Evolutionary conservation across 2,888 invertebrate genomes (phyloP).

Genomic region (Nephrocerus scutellatus): DNA sequence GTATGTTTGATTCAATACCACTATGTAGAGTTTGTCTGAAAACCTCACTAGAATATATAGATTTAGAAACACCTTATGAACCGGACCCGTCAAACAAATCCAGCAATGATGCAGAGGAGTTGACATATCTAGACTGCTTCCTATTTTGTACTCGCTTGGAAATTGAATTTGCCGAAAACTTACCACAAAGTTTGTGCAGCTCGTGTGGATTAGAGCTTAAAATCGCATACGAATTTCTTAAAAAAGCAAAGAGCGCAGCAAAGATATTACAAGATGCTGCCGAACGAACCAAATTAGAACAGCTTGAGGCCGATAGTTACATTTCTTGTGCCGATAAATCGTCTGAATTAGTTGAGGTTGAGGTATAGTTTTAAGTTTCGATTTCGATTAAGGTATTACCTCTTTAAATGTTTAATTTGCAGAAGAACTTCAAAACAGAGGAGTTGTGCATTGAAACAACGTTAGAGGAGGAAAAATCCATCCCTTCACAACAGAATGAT

Average conservation of each 20-base stretch:
- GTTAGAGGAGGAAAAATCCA: neutral
- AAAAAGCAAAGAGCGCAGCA: slow-evolving; percentile 24
- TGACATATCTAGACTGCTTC: slow-evolving; percentile 29
- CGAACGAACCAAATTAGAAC: neutral
- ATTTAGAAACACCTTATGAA: slow-evolving; percentile 26
- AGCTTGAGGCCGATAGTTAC: neutral
- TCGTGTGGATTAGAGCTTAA: slow-evolving; percentile 24
- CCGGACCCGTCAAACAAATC: slow-evolving; percentile 2
- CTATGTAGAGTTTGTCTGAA: slow-evolving; percentile 28
- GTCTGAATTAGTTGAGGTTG: too few species aligned
- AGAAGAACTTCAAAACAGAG: too few species aligned
- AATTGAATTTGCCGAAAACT: slow-evolving; percentile 15
- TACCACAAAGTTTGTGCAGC: slow-evolving; percentile 24
- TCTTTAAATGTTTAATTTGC: too few species aligned
- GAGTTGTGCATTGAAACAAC: too few species aligned
- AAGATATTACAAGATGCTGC: slow-evolving; percentile 18
- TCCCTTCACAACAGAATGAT: neutral
- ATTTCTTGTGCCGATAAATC: too few species aligned
- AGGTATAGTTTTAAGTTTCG: too few species aligned
- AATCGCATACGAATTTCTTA: slow-evolving; percentile 25
- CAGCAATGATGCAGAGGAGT: slow-evolving; percentile 5
- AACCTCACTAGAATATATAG: slow-evolving; percentile 25
- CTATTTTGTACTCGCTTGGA: slow-evolving; percentile 25
- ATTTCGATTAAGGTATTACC: too few species aligned
- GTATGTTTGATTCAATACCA: slow-evolving; percentile 19